phyloP scores from a whole-genome alignment of 2,113 vertebrate species.

The Tragelaphus scriptus region DNA sequence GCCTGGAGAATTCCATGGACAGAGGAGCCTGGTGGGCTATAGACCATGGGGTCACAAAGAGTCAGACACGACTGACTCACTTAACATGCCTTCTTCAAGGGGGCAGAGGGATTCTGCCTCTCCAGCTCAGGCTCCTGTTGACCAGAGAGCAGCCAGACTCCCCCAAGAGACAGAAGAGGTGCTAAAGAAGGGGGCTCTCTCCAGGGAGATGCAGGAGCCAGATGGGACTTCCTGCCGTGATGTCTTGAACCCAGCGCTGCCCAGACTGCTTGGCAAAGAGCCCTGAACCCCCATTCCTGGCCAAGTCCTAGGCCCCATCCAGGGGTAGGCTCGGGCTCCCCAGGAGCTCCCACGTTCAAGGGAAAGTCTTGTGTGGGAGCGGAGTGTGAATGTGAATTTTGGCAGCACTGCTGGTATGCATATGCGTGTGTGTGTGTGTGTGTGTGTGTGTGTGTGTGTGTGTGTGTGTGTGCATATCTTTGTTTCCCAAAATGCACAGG shows the following conservation, averaged over 20 bases:
- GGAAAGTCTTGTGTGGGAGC: background rate
- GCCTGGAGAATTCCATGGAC: background rate
- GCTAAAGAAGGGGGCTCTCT: background rate
- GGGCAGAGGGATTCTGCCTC: background rate
- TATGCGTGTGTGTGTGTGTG: background rate
- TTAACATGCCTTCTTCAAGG: background rate
- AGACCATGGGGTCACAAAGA: background rate
- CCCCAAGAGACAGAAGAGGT: background rate
- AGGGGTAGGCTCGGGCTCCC: background rate
- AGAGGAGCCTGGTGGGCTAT: background rate
- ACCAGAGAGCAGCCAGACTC: background rate
- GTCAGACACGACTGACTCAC: background rate
- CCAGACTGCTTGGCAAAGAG: background rate
- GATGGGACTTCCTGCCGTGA: accelerated
- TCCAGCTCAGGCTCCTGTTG: background rate
- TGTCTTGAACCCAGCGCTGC: background rate
- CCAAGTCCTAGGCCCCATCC: background rate
- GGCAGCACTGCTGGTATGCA: background rate
- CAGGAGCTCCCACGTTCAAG: background rate
- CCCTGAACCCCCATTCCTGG: accelerated
- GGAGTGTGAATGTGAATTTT: background rate
- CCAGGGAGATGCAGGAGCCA: background rate
- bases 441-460: background rate
- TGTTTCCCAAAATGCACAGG: conserved; percentile 34
- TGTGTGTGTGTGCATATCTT: background rate